A percentile compares a stretch with the other conserved stretches of the same genome.
phyloP scores from a whole-genome alignment of 2,113 vertebrate genomes.

The Vireo altiloquus region DNA sequence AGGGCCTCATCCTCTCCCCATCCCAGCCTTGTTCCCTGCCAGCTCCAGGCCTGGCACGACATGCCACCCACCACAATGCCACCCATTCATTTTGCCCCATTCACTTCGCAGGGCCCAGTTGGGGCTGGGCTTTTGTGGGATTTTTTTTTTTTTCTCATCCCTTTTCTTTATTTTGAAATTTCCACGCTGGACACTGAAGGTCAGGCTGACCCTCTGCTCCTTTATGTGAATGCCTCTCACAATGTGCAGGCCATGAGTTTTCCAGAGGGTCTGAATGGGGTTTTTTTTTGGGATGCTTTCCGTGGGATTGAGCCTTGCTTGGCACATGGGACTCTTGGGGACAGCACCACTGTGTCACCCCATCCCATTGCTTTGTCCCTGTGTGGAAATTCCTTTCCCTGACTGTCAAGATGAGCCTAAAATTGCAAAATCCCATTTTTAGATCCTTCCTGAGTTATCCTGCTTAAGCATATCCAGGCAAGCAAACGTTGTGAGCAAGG shows the following conservation, averaged over 20 bases:
- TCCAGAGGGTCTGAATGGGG: background rate
- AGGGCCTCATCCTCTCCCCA: background rate
- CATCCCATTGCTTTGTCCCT: background rate
- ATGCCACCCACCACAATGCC: constrained; percentile 35
- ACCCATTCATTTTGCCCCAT: constrained; percentile 51
- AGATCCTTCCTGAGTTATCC: background rate
- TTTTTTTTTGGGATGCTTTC: background rate
- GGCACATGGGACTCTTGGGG: background rate
- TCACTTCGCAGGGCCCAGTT: constrained; percentile 1
- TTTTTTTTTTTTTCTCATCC: background rate
- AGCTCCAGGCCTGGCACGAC: background rate
- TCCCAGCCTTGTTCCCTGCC: background rate
- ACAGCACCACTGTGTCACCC: background rate
- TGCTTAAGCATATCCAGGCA: background rate
- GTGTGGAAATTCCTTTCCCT: background rate
- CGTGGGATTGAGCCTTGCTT: background rate
- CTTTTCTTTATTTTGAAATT: background rate
- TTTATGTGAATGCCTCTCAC: background rate
- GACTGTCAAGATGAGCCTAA: background rate
- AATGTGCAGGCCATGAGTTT: background rate
- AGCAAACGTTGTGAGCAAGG: background rate
- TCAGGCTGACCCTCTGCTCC: background rate
- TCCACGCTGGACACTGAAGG: constrained; percentile 2
- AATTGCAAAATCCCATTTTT: background rate
- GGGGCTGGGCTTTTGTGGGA: background rate